Evolutionary conservation across 2,797 vertebrate species (phyloP), one percentile per base, ranked within the genome.

Genomic region (Bradypodion ventrale): DNA sequence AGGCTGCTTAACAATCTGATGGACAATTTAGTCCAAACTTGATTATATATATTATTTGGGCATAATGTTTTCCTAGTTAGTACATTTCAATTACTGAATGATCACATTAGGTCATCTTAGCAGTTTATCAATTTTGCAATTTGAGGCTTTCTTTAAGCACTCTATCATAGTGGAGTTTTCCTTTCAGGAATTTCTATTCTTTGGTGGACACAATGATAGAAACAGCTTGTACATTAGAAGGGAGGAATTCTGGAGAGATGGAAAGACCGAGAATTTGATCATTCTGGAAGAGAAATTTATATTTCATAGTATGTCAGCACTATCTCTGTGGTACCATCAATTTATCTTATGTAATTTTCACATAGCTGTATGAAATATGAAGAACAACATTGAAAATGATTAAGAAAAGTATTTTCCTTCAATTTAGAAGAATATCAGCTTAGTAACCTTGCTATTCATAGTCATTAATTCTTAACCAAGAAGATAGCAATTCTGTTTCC

Each of bases 101-200:
- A 44, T 83, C 85, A 69, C 37, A 32, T 66, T 19, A 80, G 78
- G 63, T 79, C 79, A 89, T 59, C 46, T 29, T 85, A 87, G 83
- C 68, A 42, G 62, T 82, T 49, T 90, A 46, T 82, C 86, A 52
- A 79, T 91, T 91, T 89, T 91, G 42, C 85, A 87, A 40, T 80
- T 37, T 78, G 70, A 66, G 81, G 21, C 46, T 87, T 66, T 66
- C 65, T 90, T 88, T 88, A 91, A 89, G 79, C 72, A 85, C 78
- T 87, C 13, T 88, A 52, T 82, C 84, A 81, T 29, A 73, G 3
- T 62, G 90, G 1, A 1, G 74, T 46, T 87, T 87, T 82, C 16
- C 77, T 76, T 83, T 78, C 74, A 70, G 77, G 75, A 7, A 87
- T 42, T 78, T 44, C 82, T 80, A 25, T 29, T 4, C 8, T 84